Conservation (phyloP, 2,113 vertebrate species). For the Silurus meridionalis region DNA sequence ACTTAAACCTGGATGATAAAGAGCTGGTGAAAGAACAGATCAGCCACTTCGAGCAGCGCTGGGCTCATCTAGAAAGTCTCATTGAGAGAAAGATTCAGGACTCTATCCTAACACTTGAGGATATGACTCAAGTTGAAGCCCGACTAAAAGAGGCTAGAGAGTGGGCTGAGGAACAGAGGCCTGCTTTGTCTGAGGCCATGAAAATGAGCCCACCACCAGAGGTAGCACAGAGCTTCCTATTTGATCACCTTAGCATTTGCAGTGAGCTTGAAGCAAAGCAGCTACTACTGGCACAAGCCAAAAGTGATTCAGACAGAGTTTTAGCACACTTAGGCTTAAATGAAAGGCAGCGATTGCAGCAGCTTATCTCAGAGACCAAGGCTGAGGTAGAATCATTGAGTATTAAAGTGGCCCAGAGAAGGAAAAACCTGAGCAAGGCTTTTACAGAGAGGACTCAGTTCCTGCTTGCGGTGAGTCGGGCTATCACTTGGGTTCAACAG, state of each 20-base stretch:
- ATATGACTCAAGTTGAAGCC: conserved; percentile 78
- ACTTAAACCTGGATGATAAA: conserved; percentile 88
- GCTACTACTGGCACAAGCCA: conserved; percentile 79
- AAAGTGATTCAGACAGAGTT: conserved; percentile 85
- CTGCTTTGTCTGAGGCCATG: conserved; percentile 78
- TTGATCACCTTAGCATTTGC: conserved; percentile 88
- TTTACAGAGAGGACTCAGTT: conserved; percentile 93
- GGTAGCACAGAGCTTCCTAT: conserved; percentile 86
- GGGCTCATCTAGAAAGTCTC: conserved; percentile 87
- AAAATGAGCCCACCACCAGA: conserved; percentile 89
- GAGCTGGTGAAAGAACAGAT: conserved; percentile 92
- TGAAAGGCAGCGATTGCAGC: conserved; percentile 87
- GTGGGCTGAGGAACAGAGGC: conserved; percentile 90
- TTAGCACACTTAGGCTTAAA: conserved; percentile 85
- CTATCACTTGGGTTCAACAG: conserved; percentile 86
- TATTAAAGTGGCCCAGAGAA: conserved; percentile 81
- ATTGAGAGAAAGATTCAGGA: conserved; percentile 88
- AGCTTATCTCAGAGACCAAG: conserved; percentile 81
- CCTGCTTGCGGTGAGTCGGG: conserved; percentile 83
- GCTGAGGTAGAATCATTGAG: conserved; percentile 81
- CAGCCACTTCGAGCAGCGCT: conserved; percentile 86
- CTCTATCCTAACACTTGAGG: conserved; percentile 84
- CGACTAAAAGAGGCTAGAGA: conserved; percentile 85
- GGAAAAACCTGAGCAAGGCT: conserved; percentile 90
- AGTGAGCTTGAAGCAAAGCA: conserved; percentile 92